phyloP scores from a whole-genome alignment of 2,888 invertebrate species.

The Caenorhabditis afra region DNA sequence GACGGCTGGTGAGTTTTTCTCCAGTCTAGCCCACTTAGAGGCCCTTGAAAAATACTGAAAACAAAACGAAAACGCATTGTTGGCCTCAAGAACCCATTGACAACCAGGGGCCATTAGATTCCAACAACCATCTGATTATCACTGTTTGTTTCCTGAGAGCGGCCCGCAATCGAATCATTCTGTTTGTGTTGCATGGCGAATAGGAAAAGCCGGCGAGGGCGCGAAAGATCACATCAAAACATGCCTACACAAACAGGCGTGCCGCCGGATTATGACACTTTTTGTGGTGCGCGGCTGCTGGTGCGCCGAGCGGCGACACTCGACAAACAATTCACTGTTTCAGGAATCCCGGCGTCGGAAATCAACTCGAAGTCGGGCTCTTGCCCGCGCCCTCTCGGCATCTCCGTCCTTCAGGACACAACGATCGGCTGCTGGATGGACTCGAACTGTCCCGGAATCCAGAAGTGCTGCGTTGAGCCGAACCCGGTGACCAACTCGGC shows the following conservation, averaged over 20 bases:
- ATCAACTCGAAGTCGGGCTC: conserved; percentile 79
- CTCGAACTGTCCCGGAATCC: conserved; percentile 78
- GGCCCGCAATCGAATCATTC: background rate
- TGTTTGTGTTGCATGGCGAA: conserved; percentile 43
- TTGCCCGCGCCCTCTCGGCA: conserved; percentile 78
- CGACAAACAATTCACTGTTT: conserved; percentile 33
- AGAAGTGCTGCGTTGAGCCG: conserved; percentile 80
- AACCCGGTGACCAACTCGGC: conserved; percentile 78
- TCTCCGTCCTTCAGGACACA: conserved; percentile 74
- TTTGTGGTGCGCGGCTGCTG: conserved; percentile 3
- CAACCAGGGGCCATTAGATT: background rate
- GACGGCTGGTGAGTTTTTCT: conserved; percentile 66
- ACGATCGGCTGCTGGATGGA: conserved; percentile 79
- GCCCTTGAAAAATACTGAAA: background rate
- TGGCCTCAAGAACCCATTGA: background rate
- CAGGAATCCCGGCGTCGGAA: conserved; percentile 78
- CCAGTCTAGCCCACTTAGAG: background rate
- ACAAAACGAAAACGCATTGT: background rate
- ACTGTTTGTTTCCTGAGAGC: background rate
- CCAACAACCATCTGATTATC: background rate
- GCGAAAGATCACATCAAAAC: conserved; percentile 46
- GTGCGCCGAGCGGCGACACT: conserved; percentile 3
- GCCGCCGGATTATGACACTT: conserved; percentile 49
- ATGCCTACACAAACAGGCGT: conserved; percentile 41
- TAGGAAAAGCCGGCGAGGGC: conserved; percentile 2